These are phyloP conservation scores for Tenualosa thibaudeaui DNA, from an alignment of 2,797 vertebrate species.

Conservation along the genomic window DNA sequence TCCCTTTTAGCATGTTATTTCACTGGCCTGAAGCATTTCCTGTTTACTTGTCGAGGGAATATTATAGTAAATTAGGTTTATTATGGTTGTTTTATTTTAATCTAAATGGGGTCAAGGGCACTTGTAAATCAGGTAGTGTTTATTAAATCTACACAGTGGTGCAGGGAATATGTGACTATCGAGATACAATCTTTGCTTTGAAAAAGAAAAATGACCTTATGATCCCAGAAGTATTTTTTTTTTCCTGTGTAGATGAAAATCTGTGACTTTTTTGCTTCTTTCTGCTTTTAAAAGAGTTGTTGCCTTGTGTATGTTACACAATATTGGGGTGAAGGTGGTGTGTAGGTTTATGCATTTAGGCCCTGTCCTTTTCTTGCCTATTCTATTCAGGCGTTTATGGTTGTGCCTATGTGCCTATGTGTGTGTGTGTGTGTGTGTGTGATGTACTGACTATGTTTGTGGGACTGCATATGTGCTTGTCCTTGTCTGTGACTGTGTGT, in stretches of 20 bases:
- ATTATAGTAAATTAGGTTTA: background rate
- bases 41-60: background rate
- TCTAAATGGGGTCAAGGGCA: constrained; percentile 11
- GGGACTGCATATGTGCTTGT: background rate
- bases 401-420: background rate
- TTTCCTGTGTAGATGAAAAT: background rate
- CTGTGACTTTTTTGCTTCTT: background rate
- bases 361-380: no score
- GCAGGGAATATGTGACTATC: background rate
- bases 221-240: background rate
- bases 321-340: no score
- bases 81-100: background rate
- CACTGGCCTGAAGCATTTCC: background rate
- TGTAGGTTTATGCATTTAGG: no score
- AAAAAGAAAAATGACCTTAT: background rate
- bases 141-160: background rate
- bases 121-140: background rate
- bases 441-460: background rate
- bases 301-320: no score
- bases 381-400: background rate
- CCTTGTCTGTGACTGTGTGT: background rate
- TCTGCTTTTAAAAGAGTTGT: background rate
- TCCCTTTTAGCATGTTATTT: background rate
- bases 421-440: background rate
- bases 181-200: background rate